Base-by-base conservation (phyloP, 2,888 invertebrate species). In the Drosophila testacea region DNA sequence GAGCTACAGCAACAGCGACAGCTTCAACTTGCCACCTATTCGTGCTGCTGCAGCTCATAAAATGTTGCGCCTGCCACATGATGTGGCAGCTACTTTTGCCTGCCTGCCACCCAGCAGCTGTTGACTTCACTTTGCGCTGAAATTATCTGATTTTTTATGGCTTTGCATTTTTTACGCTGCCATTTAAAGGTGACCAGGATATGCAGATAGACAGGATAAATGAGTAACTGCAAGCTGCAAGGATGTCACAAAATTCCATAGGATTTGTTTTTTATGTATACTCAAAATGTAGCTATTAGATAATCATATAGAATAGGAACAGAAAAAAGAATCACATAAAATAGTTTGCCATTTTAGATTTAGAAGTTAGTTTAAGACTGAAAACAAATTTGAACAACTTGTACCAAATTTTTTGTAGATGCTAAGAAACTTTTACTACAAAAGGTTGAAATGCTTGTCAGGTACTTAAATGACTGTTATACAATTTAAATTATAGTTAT, bases 21-120 rank as follows among this genome's bases (percentile, higher is more conserved):
- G 36, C 71, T 38, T 46, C 28, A 67, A 36, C 63, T 30, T 54
- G 70, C 57, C 68, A 67, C 59, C 36, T 16, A 51, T 38, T 51
- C 42, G 27, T 38, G 42, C 44, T 9, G 71, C 68, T 73, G 79
- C 79, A 82, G 59, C 69, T 47, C 83, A 81, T 83, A 67, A 81
- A 81, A 74, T 56, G 62, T 47, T 38, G 67, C 30, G 68, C 30
- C 61, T 44, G 30, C 61, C 51, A 38, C 57, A 44, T 16, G 50
- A 22, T 62, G 59, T 28, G 61, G 39, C 36, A 57, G 60, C n/a
- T 32, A 16, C 39, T 4, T 27, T 38, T 39, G 38, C 6, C 38
- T 34, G 38, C 39, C 38, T 34, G 22, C 22, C 22, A 22, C 32
- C 39, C 42, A 41, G 41, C 52, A 27, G 27, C 44, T 44, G 44